Base-by-base conservation (phyloP, 53 echinoderm and acorn worm genomes). In the Echinometra lucunter region DNA sequence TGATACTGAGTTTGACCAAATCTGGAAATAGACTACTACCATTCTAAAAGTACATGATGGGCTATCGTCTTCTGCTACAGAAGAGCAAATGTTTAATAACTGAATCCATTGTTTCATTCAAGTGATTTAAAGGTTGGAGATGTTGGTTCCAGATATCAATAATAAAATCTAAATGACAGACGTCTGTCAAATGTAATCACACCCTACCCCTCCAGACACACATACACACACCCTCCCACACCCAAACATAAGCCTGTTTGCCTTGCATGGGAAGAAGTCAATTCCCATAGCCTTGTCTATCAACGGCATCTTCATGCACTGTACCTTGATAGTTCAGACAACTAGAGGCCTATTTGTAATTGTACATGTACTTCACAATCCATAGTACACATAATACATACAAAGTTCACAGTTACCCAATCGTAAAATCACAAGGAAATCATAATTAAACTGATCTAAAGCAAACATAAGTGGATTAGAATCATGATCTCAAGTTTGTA, bases 401-500 rank as follows among this genome's bases (percentile, higher is more conserved):
- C 23, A 69, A 34, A 69, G 19, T 2, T 38, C 38, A 78, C 78
- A 42, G 78, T 78, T 78, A 21, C 18, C 19, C 42, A 40, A 78
- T 78, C 17, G 40, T 70, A 7, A 75, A 75, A 75, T 75, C 78
- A 78, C 42, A 78, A 78, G 78, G 78, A 78, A 78, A 78, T 42
- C 38, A 78, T 78, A 78, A 78, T 78, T 78, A 21, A 42, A 40
- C 38, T 78, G 35, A 78, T 78, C 78, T 40, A 7, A 21, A 18
- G 35, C 78, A 78, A n/a, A n/a, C 38, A 78, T 40, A 78, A 38
- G 38, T 38, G 42, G 78, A 78, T 78, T 78, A 78, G 19, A 78
- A 78, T 78, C 78, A 78, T 42, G 42, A 78, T 78, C 78, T 78
- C 78, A 78, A 78, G 78, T 40, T 78, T 78, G 78, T 40, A 78